These are phyloP conservation scores for Aurelia coerulea DNA, from an alignment of 30 jellyfish, hydroid and myxozoan genomes.

Conservation along the genomic window DNA sequence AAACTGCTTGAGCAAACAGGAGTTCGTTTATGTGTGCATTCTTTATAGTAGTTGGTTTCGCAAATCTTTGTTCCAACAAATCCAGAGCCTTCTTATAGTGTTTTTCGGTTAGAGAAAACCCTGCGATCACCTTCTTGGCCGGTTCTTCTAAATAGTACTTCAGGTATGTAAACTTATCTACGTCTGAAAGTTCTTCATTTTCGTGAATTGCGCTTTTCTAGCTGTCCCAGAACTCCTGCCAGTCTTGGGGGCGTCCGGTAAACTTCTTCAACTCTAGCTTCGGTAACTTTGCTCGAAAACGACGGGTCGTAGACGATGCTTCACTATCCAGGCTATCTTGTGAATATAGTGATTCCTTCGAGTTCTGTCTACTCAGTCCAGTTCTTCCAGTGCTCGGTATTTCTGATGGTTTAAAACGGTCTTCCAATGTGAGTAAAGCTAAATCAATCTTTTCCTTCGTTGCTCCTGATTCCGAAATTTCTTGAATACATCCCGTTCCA, in stretches of 20 bases:
- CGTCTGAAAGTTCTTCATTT: not conserved
- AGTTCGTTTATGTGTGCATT: slow-evolving; percentile 19
- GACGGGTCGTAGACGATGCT: too few relatives aligned
- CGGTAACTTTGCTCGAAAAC: slow-evolving; percentile 1
- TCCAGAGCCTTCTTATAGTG: not conserved
- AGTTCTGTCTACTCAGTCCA: too few relatives aligned
- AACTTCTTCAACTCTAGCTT: not conserved
- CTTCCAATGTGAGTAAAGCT: not conserved
- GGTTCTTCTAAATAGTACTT: not conserved
- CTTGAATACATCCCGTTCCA: slow-evolving; percentile 8
- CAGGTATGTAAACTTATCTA: slow-evolving; percentile 7
- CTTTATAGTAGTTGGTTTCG: not conserved
- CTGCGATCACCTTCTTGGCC: slow-evolving; percentile 10
- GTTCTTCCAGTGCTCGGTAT: too few relatives aligned
- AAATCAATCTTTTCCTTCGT: not conserved
- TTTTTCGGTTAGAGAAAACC: slow-evolving; percentile 8
- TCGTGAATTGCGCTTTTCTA: too few relatives aligned
- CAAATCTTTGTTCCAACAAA: slow-evolving; percentile 18
- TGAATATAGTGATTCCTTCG: too few relatives aligned
- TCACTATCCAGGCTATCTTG: too few relatives aligned
- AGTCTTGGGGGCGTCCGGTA: too few relatives aligned
- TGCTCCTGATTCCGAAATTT: slow-evolving; percentile 5
- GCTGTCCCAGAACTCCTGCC: too few relatives aligned
- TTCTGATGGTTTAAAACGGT: too few relatives aligned
- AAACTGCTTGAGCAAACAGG: not conserved